Percentiles rank a stretch among this genome's conserved stretches.
Conservation (phyloP, 2,888 invertebrate species). For the Drosophila longiperda region DNA sequence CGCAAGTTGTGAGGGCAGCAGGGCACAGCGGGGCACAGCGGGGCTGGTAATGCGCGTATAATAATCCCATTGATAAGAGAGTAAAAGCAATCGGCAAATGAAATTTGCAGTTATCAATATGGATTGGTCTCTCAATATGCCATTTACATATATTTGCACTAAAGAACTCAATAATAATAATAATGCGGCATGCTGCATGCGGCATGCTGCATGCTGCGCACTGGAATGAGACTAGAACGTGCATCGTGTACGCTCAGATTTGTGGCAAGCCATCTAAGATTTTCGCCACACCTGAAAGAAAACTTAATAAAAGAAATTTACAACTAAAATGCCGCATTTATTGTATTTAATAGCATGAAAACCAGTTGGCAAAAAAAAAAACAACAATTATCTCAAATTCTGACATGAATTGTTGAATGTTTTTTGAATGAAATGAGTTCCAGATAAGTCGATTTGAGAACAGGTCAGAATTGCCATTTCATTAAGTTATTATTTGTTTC, state of each 20-base stretch:
- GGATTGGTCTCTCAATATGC: slow-evolving; percentile 10
- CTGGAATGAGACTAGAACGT: neutral
- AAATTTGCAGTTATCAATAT: slow-evolving; percentile 45
- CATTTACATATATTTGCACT: neutral
- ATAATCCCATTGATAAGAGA: slow-evolving; percentile 64
- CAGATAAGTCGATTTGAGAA: neutral
- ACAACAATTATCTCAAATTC: neutral
- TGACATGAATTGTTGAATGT: neutral
- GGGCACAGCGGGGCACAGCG: neutral
- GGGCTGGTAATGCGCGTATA: slow-evolving; percentile 28
- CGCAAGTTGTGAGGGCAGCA: neutral
- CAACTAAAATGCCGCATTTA: neutral
- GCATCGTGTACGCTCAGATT: neutral
- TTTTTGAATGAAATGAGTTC: neutral
- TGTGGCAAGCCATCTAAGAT: slow-evolving; percentile 3
- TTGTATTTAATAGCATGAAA: neutral
- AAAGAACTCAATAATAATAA: slow-evolving; percentile 15
- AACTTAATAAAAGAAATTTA: neutral
- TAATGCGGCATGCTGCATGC: no score
- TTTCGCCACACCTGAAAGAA: neutral
- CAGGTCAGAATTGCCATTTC: neutral
- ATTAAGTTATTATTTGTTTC: no score
- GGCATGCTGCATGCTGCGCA: neutral
- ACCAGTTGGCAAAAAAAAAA: neutral
- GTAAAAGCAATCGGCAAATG: slow-evolving; percentile 55